Conservation (phyloP, 2,888 invertebrate genomes). For the Harpalus rufipes region DNA sequence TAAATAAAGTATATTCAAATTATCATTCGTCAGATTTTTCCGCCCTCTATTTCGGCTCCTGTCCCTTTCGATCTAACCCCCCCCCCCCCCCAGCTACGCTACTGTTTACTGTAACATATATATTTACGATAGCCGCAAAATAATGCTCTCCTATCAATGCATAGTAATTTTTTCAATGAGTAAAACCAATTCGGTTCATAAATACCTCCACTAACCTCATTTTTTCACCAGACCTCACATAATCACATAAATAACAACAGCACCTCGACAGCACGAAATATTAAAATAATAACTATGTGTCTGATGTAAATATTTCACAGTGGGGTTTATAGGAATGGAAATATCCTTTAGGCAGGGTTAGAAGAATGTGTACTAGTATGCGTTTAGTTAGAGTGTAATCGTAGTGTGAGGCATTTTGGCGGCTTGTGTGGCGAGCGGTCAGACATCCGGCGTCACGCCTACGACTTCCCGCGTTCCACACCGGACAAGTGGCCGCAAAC, state of each 20-base stretch:
- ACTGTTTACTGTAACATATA: no score
- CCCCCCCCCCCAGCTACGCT: no score
- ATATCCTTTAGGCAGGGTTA: not conserved
- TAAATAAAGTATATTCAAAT: no score
- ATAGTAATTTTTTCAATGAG: no score
- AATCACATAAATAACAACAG: not conserved
- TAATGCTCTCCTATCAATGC: no score
- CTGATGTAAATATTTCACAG: not conserved
- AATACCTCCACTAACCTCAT: not conserved
- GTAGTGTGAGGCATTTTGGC: not conserved
- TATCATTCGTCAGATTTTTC: no score
- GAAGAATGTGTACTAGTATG: not conserved
- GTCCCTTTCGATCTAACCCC: no score
- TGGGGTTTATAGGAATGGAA: not conserved
- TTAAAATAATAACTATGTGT: not conserved
- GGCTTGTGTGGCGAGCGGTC: not conserved
- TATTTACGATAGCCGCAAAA: no score
- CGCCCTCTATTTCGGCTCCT: no score
- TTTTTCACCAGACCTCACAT: not conserved
- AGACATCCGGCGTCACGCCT: constrained; percentile 40
- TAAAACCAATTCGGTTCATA: not conserved
- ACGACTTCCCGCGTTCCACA: constrained; percentile 31
- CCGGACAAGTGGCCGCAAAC: constrained; percentile 31
- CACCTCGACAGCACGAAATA: not conserved
- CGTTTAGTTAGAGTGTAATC: not conserved